A percentile compares a stretch with the other conserved stretches of the same genome.
phyloP scores from a whole-genome alignment of 2,888 invertebrate species.

The Helicoverpa assulta region DNA sequence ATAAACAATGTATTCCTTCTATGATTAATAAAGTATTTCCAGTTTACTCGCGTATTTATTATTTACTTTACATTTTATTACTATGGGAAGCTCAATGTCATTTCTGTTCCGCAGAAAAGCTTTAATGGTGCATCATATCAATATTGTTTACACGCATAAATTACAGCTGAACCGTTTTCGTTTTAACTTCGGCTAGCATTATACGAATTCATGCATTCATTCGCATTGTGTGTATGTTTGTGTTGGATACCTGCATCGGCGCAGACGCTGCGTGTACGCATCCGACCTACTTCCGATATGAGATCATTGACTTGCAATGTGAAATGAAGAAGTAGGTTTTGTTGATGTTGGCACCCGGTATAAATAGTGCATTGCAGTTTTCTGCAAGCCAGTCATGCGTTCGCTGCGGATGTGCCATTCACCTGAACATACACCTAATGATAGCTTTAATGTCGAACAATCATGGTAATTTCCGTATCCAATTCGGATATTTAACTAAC shows the following conservation, averaged over 20 bases:
- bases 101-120: conserved; percentile 27
- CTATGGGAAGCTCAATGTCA: conserved; percentile 34
- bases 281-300: conserved; percentile 53
- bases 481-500: conserved; percentile 14
- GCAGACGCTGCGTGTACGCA: conserved; percentile 43
- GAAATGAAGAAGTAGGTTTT: conserved; percentile 62
- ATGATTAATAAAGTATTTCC: conserved; percentile 6
- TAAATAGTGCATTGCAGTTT: conserved; percentile 53
- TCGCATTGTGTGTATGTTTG: conserved; percentile 10
- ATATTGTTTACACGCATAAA: conserved; percentile 10
- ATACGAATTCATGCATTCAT: conserved; percentile 5
- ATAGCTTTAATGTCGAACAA: neutral
- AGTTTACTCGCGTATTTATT: conserved; percentile 9
- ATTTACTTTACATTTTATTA: conserved; percentile 21
- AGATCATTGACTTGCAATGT: conserved; percentile 65
- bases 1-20: neutral
- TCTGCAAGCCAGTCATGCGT: conserved; percentile 38
- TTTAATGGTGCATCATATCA: conserved; percentile 22
- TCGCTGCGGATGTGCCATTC: conserved; percentile 30
- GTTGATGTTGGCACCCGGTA: conserved; percentile 61
- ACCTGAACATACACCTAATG: conserved; percentile 1
- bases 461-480: neutral
- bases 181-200: neutral
- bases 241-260: conserved; percentile 32
- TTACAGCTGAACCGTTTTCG: conserved; percentile 4